phyloP scores from a whole-genome alignment of 2,797 vertebrate genomes.

The Anolis apletophallus region DNA sequence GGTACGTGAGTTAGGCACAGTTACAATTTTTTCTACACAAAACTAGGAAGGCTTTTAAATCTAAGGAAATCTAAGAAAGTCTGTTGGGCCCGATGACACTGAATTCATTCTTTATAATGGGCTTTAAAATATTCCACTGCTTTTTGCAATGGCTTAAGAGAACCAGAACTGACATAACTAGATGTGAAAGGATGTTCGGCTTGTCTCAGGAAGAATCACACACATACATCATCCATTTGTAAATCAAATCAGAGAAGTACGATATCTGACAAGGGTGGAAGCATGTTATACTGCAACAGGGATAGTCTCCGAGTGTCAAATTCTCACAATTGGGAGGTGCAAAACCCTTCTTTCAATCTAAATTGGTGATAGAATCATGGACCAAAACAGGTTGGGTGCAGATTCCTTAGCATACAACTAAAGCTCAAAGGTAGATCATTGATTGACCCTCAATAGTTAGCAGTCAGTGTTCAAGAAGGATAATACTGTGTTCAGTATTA shows the following conservation, averaged over 20 bases:
- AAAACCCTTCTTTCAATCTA: background rate
- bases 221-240: conserved; percentile 9
- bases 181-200: background rate
- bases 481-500: background rate
- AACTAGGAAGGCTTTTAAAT: background rate
- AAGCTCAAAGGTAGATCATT: too few species aligned
- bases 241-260: background rate
- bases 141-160: background rate
- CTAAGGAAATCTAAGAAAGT: background rate
- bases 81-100: conserved; percentile 6
- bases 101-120: background rate
- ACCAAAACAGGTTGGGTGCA: background rate
- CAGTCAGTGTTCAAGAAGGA: background rate
- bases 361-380: background rate
- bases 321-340: background rate
- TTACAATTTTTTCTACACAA: background rate
- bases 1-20: background rate
- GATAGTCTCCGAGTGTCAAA: background rate
- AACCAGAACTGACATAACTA: conserved; percentile 16
- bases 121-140: conserved; percentile 9
- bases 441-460: background rate
- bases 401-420: background rate
- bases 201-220: conserved; percentile 21
- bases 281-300: background rate
- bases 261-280: conserved; percentile 1